Evolutionary conservation across 2,888 invertebrate genomes (phyloP).

Genomic region (Drosophila mulleri): DNA sequence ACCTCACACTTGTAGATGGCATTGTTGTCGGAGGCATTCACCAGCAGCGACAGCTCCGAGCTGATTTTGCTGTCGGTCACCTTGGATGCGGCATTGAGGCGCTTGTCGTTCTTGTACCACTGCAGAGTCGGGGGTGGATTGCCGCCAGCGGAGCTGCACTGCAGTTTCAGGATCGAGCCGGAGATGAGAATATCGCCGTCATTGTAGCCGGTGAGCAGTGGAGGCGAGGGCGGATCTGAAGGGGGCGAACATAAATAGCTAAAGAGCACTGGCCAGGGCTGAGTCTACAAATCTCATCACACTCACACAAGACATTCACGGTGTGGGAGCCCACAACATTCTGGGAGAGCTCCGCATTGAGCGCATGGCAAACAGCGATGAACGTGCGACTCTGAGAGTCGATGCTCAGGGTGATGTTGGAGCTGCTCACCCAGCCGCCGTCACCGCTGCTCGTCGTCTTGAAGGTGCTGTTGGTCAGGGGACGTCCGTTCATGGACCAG

Average conservation of each 20-base stretch:
- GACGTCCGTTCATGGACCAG: constrained; percentile 83
- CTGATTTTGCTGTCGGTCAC: constrained; percentile 76
- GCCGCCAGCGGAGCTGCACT: constrained; percentile 82
- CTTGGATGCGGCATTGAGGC: constrained; percentile 78
- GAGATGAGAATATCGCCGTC: constrained; percentile 82
- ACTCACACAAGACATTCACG: constrained; percentile 83
- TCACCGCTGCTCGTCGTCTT: constrained; percentile 69
- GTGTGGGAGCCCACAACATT: constrained; percentile 83
- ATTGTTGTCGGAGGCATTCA: constrained; percentile 83
- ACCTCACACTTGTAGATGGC: constrained; percentile 84
- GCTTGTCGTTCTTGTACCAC: constrained; percentile 83
- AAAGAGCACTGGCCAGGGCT: constrained; percentile 11
- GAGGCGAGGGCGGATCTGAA: constrained; percentile 81
- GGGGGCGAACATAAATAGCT: background rate
- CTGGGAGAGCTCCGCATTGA: constrained; percentile 82
- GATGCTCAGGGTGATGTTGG: constrained; percentile 79
- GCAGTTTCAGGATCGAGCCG: constrained; percentile 81
- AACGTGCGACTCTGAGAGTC: constrained; percentile 81
- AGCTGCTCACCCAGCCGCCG: constrained; percentile 82
- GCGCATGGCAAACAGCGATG: constrained; percentile 81
- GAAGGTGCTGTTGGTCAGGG: constrained; percentile 72
- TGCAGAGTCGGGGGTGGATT: constrained; percentile 79
- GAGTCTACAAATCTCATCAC: background rate
- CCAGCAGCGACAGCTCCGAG: constrained; percentile 79
- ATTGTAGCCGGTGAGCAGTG: constrained; percentile 80